Evolutionary conservation across 1,140 invertebrate species (phyloP), one percentile per base, ranked within the genome.

Genomic region (Drosophila parabipectinata): DNA sequence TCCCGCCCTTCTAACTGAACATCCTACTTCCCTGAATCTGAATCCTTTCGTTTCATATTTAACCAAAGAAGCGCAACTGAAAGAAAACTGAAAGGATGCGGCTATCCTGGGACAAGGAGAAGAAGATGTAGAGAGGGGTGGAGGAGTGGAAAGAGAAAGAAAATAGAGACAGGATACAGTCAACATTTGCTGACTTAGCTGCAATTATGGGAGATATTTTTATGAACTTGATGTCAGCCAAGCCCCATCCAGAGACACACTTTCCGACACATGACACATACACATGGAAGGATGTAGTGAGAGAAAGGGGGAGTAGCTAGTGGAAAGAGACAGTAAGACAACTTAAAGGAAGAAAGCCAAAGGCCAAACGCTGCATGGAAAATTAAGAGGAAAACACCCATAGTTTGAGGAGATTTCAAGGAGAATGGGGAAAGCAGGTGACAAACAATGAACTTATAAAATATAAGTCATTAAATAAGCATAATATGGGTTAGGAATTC

Each of bases 11-110:
- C 54, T 41, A 66, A 30, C 55, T 59, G 47, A 64, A 60, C 57
- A 63, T 60, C 71, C 56, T 57, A 74, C 60, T 61, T 82, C 63
- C 63, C 61, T 51, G 66, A 78, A 71, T 78, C 79, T 44, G 66
- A 78, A 75, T 82, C 79, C 75, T 83, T 83, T 83, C 75, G 82
- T 82, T 78, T 72, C 72, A 74, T 51, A 71, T 83, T 72, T 74
- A 82, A 45, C 37, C 28, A 59, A 52, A 28, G 26, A 24, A 58
- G 12, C 26, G 21, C 50, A 30, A 34, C 56, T 12, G 55, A 8
- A 52, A 67, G 37, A 28, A 59, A 67, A 52, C 26, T 28, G 26
- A 28, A 28, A 28, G 26, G 26, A 26, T 44, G 54, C n/a, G 67
- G 67, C 67, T 61, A 72, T 56, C 54, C 67, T 54, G 48, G 37